Conservation (phyloP, 2,113 vertebrate species). For the Rattus rattus region DNA sequence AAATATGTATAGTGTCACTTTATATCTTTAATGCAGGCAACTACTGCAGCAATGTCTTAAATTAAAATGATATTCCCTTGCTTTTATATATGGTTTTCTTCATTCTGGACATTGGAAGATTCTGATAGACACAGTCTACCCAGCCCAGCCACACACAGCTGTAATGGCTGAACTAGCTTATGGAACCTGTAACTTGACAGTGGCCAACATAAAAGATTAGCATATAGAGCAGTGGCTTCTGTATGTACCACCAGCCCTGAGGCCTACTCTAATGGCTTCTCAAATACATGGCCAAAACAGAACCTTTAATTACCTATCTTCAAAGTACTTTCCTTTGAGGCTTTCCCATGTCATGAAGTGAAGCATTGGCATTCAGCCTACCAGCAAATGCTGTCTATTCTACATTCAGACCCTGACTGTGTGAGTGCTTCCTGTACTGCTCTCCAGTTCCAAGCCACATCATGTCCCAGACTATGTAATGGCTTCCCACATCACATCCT, state of each 20-base stretch:
- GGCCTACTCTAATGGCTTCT: neutral
- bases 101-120: neutral
- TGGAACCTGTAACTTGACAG: neutral
- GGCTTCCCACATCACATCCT: neutral
- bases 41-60: neutral
- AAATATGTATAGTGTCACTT: neutral
- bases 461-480: neutral
- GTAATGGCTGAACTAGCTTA: neutral
- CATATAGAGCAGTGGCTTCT: neutral
- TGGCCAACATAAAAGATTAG: neutral
- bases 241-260: neutral
- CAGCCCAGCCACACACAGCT: neutral
- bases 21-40: neutral
- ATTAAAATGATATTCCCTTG: neutral
- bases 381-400: neutral
- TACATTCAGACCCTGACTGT: neutral
- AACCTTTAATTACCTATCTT: neutral
- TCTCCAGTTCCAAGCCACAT: neutral
- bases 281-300: neutral
- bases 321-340: neutral
- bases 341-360: neutral
- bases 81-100: neutral
- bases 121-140: neutral
- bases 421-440: neutral
- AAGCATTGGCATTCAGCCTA: neutral